A percentile compares a stretch with the other conserved stretches of the same genome.
Evolutionary conservation across 2,888 invertebrate genomes (phyloP).

Genomic region (Lasiommata megera): DNA sequence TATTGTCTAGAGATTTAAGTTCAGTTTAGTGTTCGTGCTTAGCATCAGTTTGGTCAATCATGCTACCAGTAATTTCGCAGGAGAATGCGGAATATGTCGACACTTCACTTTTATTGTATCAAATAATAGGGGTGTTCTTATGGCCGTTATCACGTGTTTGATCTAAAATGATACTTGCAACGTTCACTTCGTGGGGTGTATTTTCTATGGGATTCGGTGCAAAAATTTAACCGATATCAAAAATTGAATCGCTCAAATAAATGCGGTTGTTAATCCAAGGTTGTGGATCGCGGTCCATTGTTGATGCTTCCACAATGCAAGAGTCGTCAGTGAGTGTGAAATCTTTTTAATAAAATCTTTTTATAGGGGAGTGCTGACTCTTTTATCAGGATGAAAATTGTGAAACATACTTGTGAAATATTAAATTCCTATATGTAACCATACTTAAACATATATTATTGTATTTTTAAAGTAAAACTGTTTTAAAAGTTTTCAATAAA

Average conservation of each 20-base stretch:
- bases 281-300: constrained; percentile 38
- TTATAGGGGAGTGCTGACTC: constrained; percentile 10
- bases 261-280: constrained; percentile 43
- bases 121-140: constrained; percentile 81
- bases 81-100: constrained; percentile 80
- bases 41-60: constrained; percentile 48
- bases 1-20: constrained; percentile 29
- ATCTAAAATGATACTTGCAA: constrained; percentile 79
- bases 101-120: constrained; percentile 82
- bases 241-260: constrained; percentile 44
- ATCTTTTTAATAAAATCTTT: constrained; percentile 22
- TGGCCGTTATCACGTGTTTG: constrained; percentile 80
- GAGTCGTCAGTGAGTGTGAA: constrained; percentile 14
- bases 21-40: constrained; percentile 30
- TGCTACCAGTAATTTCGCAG: constrained; percentile 55
- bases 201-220: constrained; percentile 50
- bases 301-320: constrained; percentile 40
- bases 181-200: constrained; percentile 51
- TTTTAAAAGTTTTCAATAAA: no score
- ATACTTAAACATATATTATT: neutral
- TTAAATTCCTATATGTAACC: neutral
- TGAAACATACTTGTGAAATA: neutral
- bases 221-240: constrained; percentile 46
- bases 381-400: neutral
- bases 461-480: constrained; percentile 11